phyloP scores from a whole-genome alignment of 2,888 invertebrate genomes.

The Busseola fusca region DNA sequence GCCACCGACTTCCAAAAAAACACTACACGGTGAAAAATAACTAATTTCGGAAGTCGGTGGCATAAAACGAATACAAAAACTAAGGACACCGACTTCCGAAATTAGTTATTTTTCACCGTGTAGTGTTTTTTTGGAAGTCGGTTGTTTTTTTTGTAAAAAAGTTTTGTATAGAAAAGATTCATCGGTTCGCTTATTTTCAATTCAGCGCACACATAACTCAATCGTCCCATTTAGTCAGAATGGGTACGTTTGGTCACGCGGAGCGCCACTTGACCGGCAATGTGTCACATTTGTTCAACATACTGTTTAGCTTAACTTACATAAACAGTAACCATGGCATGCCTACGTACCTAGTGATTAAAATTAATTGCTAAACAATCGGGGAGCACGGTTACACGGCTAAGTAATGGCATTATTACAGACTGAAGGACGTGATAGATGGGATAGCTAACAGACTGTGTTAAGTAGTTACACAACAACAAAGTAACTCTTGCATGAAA shows the following conservation, averaged over 20 bases:
- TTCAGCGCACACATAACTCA: conserved; percentile 6
- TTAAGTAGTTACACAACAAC: conserved; percentile 36
- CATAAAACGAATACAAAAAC: no score
- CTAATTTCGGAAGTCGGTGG: no score
- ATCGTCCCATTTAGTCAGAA: conserved; percentile 15
- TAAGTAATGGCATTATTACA: conserved; percentile 61
- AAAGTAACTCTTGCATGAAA: conserved; percentile 13
- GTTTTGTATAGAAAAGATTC: background rate
- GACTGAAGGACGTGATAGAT: conserved; percentile 54
- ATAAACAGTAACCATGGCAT: conserved; percentile 16
- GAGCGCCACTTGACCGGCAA: conserved; percentile 18
- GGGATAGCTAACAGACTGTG: conserved; percentile 32
- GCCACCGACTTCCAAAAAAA: no score
- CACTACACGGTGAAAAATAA: no score
- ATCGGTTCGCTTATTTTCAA: conserved; percentile 4
- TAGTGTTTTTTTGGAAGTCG: no score
- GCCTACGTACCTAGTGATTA: conserved; percentile 39
- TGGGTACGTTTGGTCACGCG: conserved; percentile 1
- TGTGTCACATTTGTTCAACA: conserved; percentile 45
- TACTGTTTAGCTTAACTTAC: conserved; percentile 37
- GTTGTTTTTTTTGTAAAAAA: no score
- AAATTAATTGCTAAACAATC: conserved; percentile 62
- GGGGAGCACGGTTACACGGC: conserved; percentile 49
- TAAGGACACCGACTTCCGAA: no score
- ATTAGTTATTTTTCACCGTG: no score